phyloP scores from a whole-genome alignment of 2,113 vertebrate genomes.

The Catagonus wagneri region DNA sequence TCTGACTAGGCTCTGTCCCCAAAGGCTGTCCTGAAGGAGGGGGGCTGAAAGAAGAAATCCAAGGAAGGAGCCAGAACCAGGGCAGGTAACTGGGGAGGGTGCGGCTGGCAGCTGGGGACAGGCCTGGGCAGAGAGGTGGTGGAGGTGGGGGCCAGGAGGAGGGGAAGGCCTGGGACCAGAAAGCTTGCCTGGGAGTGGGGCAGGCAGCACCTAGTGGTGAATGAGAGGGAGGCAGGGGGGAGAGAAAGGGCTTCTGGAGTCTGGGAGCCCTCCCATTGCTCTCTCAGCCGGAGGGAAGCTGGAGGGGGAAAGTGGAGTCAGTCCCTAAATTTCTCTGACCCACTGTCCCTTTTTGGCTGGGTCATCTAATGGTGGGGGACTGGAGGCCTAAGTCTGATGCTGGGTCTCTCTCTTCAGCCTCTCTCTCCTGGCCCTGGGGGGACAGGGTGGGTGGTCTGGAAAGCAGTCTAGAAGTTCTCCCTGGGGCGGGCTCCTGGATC shows the following conservation, averaged over 20 bases:
- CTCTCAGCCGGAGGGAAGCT: background rate
- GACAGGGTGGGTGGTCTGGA: background rate
- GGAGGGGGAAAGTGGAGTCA: background rate
- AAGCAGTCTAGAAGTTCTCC: background rate
- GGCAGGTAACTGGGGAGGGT: slow-evolving; percentile 82
- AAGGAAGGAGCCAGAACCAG: slow-evolving; percentile 78
- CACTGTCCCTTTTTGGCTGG: background rate
- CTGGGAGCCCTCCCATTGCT: background rate
- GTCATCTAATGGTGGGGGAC: background rate
- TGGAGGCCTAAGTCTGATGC: background rate
- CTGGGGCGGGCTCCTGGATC: background rate
- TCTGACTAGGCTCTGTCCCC: slow-evolving; percentile 8
- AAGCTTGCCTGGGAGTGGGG: slow-evolving; percentile 41
- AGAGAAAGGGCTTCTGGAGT: background rate
- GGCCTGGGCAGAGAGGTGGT: slow-evolving; percentile 75
- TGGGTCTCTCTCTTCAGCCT: background rate
- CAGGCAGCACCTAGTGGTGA: background rate
- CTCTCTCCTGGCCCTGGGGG: background rate
- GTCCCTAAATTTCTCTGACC: slow-evolving; percentile 40
- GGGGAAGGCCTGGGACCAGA: slow-evolving; percentile 46
- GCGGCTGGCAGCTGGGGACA: slow-evolving; percentile 63
- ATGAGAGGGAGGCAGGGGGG: background rate
- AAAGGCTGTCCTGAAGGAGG: slow-evolving; percentile 34
- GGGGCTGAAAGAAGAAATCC: slow-evolving; percentile 48
- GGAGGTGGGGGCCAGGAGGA: slow-evolving; percentile 37